Evolutionary conservation across 64 coral and sea anemone genomes (phyloP).

Genomic region (Pachyseris speciosa): DNA sequence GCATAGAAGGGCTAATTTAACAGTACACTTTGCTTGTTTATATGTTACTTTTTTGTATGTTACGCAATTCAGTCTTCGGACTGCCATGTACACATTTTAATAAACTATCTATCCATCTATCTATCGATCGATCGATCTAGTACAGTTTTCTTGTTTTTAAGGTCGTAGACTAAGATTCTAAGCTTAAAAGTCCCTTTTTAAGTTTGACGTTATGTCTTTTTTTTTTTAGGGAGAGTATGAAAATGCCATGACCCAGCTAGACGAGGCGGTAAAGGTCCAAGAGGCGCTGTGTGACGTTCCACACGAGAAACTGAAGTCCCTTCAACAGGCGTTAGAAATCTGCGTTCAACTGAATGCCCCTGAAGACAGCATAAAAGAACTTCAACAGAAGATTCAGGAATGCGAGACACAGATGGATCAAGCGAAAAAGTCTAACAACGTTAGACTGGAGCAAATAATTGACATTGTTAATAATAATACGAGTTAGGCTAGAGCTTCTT

Average conservation of each 20-base stretch:
- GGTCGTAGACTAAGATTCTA: too few species aligned
- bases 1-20: background rate
- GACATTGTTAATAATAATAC: background rate
- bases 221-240: background rate
- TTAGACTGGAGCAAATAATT: constrained; percentile 12
- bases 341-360: background rate
- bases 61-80: too few species aligned
- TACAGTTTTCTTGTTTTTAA: too few species aligned
- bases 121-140: too few species aligned
- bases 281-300: constrained; percentile 53
- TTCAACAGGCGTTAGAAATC: background rate
- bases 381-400: background rate
- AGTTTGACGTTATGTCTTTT: background rate
- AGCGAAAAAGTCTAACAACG: background rate
- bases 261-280: constrained; percentile 18
- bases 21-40: too few species aligned
- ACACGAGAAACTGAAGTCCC: constrained; percentile 48
- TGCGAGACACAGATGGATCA: background rate
- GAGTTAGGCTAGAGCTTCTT: too few species aligned
- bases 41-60: too few species aligned
- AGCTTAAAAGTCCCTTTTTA: too few species aligned
- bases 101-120: too few species aligned
- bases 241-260: background rate
- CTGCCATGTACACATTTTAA: too few species aligned
- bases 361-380: background rate